Evolutionary conservation across 2,888 invertebrate genomes (phyloP).

Genomic region (Hedychridium roseum): DNA sequence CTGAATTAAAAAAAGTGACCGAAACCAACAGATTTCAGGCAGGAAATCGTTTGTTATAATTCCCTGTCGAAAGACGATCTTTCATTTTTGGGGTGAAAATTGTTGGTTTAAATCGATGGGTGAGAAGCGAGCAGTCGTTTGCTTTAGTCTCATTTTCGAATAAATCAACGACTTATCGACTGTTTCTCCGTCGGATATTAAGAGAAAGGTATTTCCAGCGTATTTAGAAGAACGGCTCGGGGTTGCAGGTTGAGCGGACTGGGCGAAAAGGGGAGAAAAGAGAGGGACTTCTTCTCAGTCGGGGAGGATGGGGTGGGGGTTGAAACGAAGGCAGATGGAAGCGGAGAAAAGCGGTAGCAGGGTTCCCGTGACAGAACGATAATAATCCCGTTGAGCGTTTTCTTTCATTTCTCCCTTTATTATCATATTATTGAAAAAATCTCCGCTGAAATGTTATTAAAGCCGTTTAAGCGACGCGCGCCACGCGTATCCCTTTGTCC

Average conservation of each 20-base stretch:
- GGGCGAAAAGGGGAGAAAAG: slow-evolving; percentile 13
- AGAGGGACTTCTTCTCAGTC: slow-evolving; percentile 6
- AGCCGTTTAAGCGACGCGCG: slow-evolving; percentile 58
- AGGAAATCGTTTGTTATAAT: too few species aligned
- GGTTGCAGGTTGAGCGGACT: slow-evolving; percentile 5
- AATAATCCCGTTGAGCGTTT: slow-evolving; percentile 57
- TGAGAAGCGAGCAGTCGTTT: too few species aligned
- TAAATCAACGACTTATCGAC: too few species aligned
- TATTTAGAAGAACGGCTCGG: slow-evolving; percentile 17
- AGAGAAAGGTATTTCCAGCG: slow-evolving; percentile 41
- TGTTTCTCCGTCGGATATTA: too few species aligned
- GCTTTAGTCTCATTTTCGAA: too few species aligned
- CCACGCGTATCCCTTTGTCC: slow-evolving; percentile 50
- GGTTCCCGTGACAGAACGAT: slow-evolving; percentile 54
- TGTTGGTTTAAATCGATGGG: too few species aligned
- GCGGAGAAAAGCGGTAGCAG: slow-evolving; percentile 24
- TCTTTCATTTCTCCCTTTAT: slow-evolving; percentile 61
- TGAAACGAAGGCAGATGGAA: slow-evolving; percentile 32
- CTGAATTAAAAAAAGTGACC: too few species aligned
- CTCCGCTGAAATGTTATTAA: slow-evolving; percentile 61
- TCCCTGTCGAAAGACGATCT: too few species aligned
- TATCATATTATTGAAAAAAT: slow-evolving; percentile 64
- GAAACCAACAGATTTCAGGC: too few species aligned
- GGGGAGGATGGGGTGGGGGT: slow-evolving; percentile 26
- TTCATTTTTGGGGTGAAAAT: too few species aligned